These are phyloP conservation scores for Cetoscarus ocellatus DNA, from an alignment of 2,797 vertebrate genomes.

Conservation along the genomic window DNA sequence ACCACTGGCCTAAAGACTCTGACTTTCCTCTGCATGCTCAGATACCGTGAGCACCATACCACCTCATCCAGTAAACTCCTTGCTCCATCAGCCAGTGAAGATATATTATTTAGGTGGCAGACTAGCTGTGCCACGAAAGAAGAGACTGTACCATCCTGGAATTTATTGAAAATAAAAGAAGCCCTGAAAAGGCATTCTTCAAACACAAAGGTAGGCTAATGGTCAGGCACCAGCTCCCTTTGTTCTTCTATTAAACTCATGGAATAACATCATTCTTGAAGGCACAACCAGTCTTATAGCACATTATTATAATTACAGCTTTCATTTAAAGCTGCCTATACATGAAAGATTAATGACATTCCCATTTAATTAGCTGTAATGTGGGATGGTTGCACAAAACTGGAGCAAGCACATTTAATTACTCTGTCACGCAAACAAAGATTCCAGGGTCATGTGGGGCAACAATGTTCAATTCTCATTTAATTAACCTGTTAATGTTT, in stretches of 20 bases:
- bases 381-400: conserved; percentile 33
- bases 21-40: too few relatives aligned
- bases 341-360: conserved; percentile 62
- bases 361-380: conserved; percentile 65
- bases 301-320: conserved; percentile 66
- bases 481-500: conserved; percentile 33
- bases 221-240: conserved; percentile 14
- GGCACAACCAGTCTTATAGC: conserved; percentile 40
- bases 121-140: too few relatives aligned
- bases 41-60: too few relatives aligned
- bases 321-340: conserved; percentile 50
- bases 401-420: conserved; percentile 39
- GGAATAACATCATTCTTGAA: conserved; percentile 59
- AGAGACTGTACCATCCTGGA: neutral
- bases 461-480: conserved; percentile 30
- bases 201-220: conserved; percentile 19
- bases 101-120: too few relatives aligned
- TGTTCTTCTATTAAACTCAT: conserved; percentile 46
- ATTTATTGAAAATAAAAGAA: conserved; percentile 3
- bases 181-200: conserved; percentile 2
- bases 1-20: too few relatives aligned
- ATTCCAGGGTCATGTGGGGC: conserved; percentile 8
- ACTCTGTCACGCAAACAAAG: conserved; percentile 23
- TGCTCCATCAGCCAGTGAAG: too few relatives aligned
- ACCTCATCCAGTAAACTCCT: too few relatives aligned